Percentiles rank a stretch among this genome's conserved stretches.
These are phyloP conservation scores for Automeris io DNA, from an alignment of 2,888 invertebrate species.

Conservation along the genomic window DNA sequence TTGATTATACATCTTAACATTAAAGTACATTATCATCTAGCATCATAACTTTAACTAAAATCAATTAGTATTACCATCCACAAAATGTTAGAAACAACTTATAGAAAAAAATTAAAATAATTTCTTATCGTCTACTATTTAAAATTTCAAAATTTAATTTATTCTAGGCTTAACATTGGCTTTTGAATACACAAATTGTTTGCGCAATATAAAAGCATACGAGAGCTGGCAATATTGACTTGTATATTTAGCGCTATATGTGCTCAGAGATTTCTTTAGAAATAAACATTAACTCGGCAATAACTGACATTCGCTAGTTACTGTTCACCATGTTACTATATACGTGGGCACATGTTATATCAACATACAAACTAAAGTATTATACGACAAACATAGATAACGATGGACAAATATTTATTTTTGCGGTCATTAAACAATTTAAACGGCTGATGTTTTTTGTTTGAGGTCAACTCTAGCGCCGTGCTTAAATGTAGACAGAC, in stretches of 20 bases:
- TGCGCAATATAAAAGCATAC: constrained; percentile 13
- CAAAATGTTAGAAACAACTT: too few species aligned
- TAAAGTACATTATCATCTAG: too few species aligned
- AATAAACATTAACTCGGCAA: constrained; percentile 45
- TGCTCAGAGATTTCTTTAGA: constrained; percentile 29
- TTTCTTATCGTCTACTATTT: too few species aligned
- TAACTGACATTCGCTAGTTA: constrained; percentile 27
- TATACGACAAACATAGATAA: neutral
- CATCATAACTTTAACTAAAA: too few species aligned
- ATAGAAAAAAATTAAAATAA: too few species aligned
- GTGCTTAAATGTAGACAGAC: constrained; percentile 34
- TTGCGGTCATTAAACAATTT: constrained; percentile 20
- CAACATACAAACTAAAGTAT: neutral
- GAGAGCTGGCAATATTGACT: constrained; percentile 32
- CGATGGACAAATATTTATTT: constrained; percentile 16
- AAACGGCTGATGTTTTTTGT: constrained; percentile 27
- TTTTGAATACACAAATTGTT: neutral
- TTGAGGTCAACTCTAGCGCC: constrained; percentile 32
- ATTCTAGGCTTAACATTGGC: too few species aligned
- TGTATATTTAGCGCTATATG: constrained; percentile 29
- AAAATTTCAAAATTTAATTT: too few species aligned
- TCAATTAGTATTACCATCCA: too few species aligned
- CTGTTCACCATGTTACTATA: constrained; percentile 34
- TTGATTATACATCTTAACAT: too few species aligned
- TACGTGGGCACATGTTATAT: constrained; percentile 3